Evolutionary conservation across 2,888 invertebrate genomes (phyloP), one percentile per base, ranked within the genome.

Genomic region (Ecliptopera silaceata): DNA sequence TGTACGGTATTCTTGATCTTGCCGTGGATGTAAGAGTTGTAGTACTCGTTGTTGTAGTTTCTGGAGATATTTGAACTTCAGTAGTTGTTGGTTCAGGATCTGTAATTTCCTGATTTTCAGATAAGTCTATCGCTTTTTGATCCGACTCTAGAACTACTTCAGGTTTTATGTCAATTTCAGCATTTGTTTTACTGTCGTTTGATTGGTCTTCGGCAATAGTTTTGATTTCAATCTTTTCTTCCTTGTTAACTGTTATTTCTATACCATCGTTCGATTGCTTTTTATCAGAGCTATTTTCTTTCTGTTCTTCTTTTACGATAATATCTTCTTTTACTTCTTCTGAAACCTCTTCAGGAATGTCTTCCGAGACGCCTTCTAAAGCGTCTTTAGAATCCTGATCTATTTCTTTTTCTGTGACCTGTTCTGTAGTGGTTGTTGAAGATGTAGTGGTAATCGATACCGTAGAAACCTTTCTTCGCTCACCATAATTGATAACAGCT

Each of bases 1-100:
- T 80, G 41, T 89, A 92, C 18, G 91, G 87, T 44, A 83, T 68
- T 56, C 91, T 81, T 29, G 82, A 71, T 42, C 87, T 75, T 6
- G 87, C 66, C 1, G 85, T 63, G 8, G 73, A 63, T 29, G 69
- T 59, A 17, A 71, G 71, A 2, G 75, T 52, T 6, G 75, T 73
- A n/a, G 88, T 83, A 50, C 77, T 84, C 11, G 72, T 72, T 1
- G 84, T 83, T 6, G 85, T 84, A 13, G 83, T 85, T 72, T 81
- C 82, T 34, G 62, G 62, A 53, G 57, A 58, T 34, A 66, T 68
- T 59, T 70, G 63, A 4, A 64, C 51, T 50, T 72, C 70, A 6
- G 75, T 73, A 3, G 75, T 72, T 34, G 66, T 48, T 8, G 69
- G 20, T 50, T 76, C 75, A 29, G 67, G 48, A 29, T 39, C 36